Percentiles rank a stretch among this genome's conserved stretches.
These are phyloP conservation scores for Sebastes trivittatus DNA, from an alignment of 2,797 vertebrate species.

Conservation along the genomic window DNA sequence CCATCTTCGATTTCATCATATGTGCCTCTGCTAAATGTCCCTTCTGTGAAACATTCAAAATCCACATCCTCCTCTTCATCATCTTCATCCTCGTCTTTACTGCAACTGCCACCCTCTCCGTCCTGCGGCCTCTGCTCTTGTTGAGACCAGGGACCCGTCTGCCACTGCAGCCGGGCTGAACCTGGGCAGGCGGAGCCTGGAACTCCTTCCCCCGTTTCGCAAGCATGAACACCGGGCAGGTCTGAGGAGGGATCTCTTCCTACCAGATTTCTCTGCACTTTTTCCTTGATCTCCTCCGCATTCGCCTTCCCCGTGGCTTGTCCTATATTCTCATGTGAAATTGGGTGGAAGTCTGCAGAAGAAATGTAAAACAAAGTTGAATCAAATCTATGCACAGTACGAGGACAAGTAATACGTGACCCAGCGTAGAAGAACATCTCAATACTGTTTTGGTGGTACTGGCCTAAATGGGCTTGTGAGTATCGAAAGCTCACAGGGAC, in stretches of 20 bases:
- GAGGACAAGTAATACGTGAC: not conserved
- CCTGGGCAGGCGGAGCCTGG: constrained; percentile 37
- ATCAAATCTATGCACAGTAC: not conserved
- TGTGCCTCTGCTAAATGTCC: constrained; percentile 72
- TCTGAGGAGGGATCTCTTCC: constrained; percentile 16
- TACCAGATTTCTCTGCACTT: constrained; percentile 27
- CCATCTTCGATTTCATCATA: constrained; percentile 82
- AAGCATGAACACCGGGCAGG: not conserved
- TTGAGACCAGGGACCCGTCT: constrained; percentile 79
- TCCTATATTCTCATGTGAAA: constrained; percentile 22
- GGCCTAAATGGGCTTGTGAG: not conserved
- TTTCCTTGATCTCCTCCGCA: constrained; percentile 49
- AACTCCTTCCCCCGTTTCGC: constrained; percentile 15
- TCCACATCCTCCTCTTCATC: constrained; percentile 83
- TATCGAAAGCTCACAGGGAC: not conserved
- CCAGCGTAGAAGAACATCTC: not conserved
- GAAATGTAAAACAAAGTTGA: not conserved
- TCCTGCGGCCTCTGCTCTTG: constrained; percentile 53
- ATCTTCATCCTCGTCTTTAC: constrained; percentile 61
- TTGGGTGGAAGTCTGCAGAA: constrained; percentile 48
- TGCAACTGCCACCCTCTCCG: constrained; percentile 60
- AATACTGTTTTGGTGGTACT: too few relatives aligned
- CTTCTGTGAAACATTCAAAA: constrained; percentile 80
- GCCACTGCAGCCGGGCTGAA: constrained; percentile 85
- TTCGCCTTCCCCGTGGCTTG: constrained; percentile 12